Conservation (phyloP, 2,797 vertebrate genomes). For the Phrynocephalus vlangalii region DNA sequence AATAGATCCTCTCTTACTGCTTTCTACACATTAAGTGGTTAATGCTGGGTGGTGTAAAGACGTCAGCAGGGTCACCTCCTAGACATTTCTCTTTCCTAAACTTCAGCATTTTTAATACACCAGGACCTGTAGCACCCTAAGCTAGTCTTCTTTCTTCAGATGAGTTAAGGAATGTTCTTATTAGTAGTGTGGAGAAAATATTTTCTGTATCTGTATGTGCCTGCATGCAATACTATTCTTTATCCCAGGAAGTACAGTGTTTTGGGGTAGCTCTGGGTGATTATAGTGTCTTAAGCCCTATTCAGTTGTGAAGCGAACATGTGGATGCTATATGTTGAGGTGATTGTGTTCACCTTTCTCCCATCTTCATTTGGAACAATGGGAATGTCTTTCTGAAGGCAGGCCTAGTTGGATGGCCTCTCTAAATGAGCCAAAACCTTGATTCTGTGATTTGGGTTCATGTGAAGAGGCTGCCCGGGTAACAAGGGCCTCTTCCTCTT, state of each 20-base stretch:
- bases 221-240: neutral
- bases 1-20: neutral
- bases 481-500: too few species aligned
- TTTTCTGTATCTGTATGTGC: neutral
- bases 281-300: too few species aligned
- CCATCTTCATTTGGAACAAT: too few species aligned
- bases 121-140: neutral
- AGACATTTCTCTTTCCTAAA: neutral
- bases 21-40: neutral
- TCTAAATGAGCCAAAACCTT: too few species aligned
- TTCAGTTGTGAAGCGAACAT: too few species aligned
- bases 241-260: neutral
- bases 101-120: neutral
- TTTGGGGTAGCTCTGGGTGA: too few species aligned
- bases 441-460: too few species aligned
- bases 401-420: too few species aligned
- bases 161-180: neutral
- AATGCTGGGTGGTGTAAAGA: neutral
- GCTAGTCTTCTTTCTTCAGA: neutral
- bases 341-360: too few species aligned
- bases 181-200: neutral
- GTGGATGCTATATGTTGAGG: too few species aligned
- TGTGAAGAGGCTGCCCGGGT: too few species aligned
- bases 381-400: too few species aligned
- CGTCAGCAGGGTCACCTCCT: neutral